Evolutionary conservation across 2,888 invertebrate genomes (phyloP).

Genomic region (Tachystola acroxantha): DNA sequence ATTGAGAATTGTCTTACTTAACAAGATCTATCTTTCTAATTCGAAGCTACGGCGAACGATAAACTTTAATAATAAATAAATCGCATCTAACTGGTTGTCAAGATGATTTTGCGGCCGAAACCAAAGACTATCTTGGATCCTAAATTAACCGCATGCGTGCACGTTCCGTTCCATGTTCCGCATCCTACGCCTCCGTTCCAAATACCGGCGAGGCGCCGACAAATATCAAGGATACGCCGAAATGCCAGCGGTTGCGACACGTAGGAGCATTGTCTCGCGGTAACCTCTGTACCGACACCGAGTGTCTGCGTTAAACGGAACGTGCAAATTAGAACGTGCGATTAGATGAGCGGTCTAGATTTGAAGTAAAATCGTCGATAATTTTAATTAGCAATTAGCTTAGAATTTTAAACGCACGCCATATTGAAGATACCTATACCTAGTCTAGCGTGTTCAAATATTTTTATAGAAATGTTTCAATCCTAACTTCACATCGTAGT

Average conservation of each 20-base stretch:
- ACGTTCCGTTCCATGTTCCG: conserved; percentile 37
- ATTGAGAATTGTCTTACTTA: no score
- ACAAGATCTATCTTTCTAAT: no score
- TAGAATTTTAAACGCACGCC: no score
- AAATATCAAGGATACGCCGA: conserved; percentile 75
- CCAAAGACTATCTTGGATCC: not conserved
- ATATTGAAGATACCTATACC: no score
- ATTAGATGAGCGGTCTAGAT: not conserved
- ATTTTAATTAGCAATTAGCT: not conserved
- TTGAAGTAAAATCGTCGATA: not conserved
- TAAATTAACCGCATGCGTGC: conserved; percentile 12
- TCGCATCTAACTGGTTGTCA: no score
- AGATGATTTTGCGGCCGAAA: no score
- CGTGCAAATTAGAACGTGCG: conserved; percentile 5
- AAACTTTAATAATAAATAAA: no score
- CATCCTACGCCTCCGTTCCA: conserved; percentile 61
- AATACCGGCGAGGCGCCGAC: conserved; percentile 42
- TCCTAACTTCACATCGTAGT: no score
- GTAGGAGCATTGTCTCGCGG: conserved; percentile 46
- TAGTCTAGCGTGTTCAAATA: no score
- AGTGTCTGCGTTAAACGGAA: conserved; percentile 16
- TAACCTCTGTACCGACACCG: conserved; percentile 35
- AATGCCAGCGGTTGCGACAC: conserved; percentile 68
- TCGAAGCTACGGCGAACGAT: no score
- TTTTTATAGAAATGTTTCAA: no score